A percentile compares a stretch with the other conserved stretches of the same genome.
Evolutionary conservation across 2,797 vertebrate species (phyloP).

Genomic region (Chelonia mydas): DNA sequence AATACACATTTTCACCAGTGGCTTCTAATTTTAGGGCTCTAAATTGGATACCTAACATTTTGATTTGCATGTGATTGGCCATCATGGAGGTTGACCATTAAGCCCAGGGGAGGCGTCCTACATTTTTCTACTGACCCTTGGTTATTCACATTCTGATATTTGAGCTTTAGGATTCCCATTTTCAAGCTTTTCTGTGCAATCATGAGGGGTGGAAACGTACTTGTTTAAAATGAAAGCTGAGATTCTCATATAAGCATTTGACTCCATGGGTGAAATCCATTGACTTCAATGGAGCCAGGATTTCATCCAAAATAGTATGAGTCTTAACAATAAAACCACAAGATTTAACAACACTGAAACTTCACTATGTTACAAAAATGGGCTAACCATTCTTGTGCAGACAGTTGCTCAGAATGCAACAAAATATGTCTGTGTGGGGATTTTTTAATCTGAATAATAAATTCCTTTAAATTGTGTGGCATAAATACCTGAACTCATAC

Average conservation of each 20-base stretch:
- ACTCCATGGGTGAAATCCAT: neutral
- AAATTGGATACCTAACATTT: neutral
- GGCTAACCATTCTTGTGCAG: neutral
- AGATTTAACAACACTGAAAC: neutral
- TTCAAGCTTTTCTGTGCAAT: neutral
- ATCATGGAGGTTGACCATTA: neutral
- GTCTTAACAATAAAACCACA: neutral
- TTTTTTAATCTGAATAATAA: neutral
- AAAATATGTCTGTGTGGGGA: neutral
- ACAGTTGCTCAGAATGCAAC: neutral
- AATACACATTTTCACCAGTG: neutral
- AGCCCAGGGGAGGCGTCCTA: neutral
- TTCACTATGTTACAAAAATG: neutral
- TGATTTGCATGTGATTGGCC: neutral
- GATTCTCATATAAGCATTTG: neutral
- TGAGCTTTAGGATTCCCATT: neutral
- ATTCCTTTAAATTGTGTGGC: neutral
- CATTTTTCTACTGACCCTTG: neutral
- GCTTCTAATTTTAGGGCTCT: neutral
- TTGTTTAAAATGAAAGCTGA: neutral
- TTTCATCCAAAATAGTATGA: neutral
- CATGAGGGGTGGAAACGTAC: too few relatives aligned
- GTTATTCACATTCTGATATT: neutral
- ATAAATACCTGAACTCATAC: neutral
- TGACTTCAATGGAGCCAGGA: neutral